Conservation (phyloP, 1,140 invertebrate genomes). For the Trichomalopsis sarcophagae region DNA sequence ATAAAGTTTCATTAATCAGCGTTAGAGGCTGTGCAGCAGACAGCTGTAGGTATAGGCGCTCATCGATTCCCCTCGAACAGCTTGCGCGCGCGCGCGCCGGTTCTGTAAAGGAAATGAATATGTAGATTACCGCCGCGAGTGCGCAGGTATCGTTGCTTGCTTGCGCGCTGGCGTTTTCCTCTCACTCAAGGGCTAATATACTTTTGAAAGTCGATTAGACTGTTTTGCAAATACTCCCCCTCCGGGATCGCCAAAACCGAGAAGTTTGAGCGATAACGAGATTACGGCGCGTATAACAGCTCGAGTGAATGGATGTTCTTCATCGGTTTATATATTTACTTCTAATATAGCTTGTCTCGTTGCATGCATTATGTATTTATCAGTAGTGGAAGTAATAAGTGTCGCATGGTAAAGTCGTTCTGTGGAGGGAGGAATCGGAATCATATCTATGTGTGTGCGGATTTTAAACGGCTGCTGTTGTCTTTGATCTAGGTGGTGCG, state of each 20-base stretch:
- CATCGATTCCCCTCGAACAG: conserved; percentile 23
- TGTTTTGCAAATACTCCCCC: background rate
- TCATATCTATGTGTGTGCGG: too few species aligned
- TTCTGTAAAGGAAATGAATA: conserved; percentile 22
- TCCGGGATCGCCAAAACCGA: background rate
- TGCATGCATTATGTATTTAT: too few species aligned
- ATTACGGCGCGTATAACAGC: background rate
- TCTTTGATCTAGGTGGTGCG: conserved; percentile 68
- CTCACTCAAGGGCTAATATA: background rate
- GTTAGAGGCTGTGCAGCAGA: conserved; percentile 7
- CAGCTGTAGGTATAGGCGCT: background rate
- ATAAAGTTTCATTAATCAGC: conserved; percentile 58
- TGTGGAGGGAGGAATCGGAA: too few species aligned
- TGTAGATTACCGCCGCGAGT: background rate
- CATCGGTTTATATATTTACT: too few species aligned
- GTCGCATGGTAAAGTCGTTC: too few species aligned
- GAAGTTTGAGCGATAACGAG: background rate
- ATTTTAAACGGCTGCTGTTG: background rate
- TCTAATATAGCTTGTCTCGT: too few species aligned
- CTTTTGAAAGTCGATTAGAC: conserved; percentile 12
- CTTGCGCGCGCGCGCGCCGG: background rate
- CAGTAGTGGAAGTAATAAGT: too few species aligned
- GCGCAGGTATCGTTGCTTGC: background rate
- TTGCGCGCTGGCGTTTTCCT: background rate
- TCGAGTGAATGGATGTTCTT: too few species aligned